phyloP scores from a whole-genome alignment of 2,888 invertebrate species.

The Caenorhabditis parvicauda region DNA sequence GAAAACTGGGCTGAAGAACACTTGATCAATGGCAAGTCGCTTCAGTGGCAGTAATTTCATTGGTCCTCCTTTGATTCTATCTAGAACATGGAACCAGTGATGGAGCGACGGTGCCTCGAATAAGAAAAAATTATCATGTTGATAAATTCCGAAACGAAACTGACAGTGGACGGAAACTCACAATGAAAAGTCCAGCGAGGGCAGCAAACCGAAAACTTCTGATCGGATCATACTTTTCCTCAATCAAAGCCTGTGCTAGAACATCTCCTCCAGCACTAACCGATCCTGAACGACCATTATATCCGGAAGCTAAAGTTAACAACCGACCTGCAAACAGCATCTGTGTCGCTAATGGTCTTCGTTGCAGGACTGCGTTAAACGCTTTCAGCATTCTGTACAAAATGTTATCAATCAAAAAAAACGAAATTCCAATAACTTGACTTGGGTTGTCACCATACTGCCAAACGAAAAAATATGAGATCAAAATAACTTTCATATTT shows the following conservation, averaged over 20 bases:
- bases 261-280: slow-evolving; percentile 45
- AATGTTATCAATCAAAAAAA: no score
- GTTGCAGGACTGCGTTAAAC: slow-evolving; percentile 12
- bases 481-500: no score
- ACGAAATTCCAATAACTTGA: no score
- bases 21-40: slow-evolving; percentile 14
- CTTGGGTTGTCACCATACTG: no score
- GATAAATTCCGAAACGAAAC: slow-evolving; percentile 48
- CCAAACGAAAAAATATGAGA: no score
- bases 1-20: slow-evolving; percentile 40
- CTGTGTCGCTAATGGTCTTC: slow-evolving; percentile 18
- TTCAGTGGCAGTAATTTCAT: no score
- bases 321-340: slow-evolving; percentile 16
- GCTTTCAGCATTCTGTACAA: neutral
- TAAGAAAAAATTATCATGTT: no score
- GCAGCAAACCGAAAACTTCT: slow-evolving; percentile 46
- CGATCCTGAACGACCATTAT: slow-evolving; percentile 30
- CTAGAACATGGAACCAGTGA: slow-evolving; percentile 49
- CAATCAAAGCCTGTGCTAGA: slow-evolving; percentile 32
- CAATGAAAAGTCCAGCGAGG: slow-evolving; percentile 44
- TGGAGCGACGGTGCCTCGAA: slow-evolving; percentile 51
- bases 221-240: slow-evolving; percentile 34
- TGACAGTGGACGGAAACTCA: slow-evolving; percentile 35
- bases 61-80: no score
- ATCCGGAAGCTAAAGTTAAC: neutral